Evolutionary conservation across 2,113 vertebrate genomes (phyloP), one percentile per base, ranked within the genome.

Genomic region (Menura novaehollandiae): DNA sequence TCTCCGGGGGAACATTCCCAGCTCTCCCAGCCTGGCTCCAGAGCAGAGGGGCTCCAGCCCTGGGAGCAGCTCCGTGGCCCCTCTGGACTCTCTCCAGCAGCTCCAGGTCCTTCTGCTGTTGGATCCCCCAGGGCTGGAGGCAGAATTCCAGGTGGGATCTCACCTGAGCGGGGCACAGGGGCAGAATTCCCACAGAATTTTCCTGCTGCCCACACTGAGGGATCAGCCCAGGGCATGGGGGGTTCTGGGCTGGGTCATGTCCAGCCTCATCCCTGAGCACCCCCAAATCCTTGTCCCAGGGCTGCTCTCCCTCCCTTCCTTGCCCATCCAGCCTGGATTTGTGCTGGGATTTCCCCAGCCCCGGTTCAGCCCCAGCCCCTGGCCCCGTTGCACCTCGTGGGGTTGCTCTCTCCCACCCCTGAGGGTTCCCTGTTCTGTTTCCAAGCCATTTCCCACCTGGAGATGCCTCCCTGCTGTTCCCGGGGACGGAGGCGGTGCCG

Each of bases 401-500:
- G 51, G 43, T 75, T 49, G 66, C 5, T 0, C 82, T 66, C 12
- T 1, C 37, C 52, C 39, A 4, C 9, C 53, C 3, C 62, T 4
- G 39, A 8, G 39, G 20, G 30, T 41, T 32, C 5, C 39, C 2
- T 3, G 17, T 28, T 55, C 39, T 63, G 7, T 27, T 77, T 53
- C 73, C 76, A 32, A 9, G 1, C 15, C 44, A n/a, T 56, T 1
- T 62, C 49, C 69, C 55, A 81, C 2, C 2, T 43, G 82, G 53
- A 74, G 58, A 16, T 32, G 0, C 17, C 8, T 74, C 43, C 49
- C 16, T 11, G 0, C 35, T 0, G 0, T 12, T 19, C 5, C 13
- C 30, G 35, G 1, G 56, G 19, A 64, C 52, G 3, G 0, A 35
- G 88, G 59, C 60, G 3, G 24, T 5, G 15, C 66, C 20, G 3